Conservation (phyloP, 2,797 vertebrate species). For the Streptopelia turtur region DNA sequence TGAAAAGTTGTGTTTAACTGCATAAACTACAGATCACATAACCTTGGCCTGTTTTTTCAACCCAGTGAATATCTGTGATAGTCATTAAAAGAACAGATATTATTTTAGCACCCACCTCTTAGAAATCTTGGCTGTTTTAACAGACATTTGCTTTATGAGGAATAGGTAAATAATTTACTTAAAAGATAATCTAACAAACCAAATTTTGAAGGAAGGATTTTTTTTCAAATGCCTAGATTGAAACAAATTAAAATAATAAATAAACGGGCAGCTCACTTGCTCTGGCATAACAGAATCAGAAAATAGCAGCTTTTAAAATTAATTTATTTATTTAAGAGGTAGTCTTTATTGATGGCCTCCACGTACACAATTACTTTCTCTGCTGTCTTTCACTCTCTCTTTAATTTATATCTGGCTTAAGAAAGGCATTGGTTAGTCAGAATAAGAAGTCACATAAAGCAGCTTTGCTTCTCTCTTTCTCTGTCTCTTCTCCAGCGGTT, state of each 20-base stretch:
- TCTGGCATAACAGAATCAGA: neutral
- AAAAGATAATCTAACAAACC: fast-evolving
- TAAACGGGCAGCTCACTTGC: neutral
- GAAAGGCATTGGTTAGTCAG: neutral
- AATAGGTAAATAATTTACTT: neutral
- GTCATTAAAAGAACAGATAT: neutral
- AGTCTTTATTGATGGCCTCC: neutral
- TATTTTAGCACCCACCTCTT: neutral
- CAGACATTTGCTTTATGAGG: neutral
- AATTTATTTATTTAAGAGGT: fast-evolving
- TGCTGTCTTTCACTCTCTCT: neutral
- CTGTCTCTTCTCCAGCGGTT: neutral
- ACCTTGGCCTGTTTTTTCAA: neutral
- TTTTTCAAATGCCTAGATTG: neutral
- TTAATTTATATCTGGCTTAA: neutral
- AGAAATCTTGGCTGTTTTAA: neutral
- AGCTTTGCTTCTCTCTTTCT: neutral
- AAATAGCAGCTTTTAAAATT: neutral
- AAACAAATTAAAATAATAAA: neutral
- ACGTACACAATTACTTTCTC: neutral
- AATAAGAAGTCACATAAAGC: neutral
- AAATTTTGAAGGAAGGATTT: neutral
- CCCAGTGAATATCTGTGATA: neutral
- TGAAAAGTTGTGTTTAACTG: neutral
- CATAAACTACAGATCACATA: neutral